A percentile compares a stretch with the other conserved stretches of the same genome.
phyloP scores from a whole-genome alignment of 1,140 invertebrate genomes.

The Euura saliciscinereae region DNA sequence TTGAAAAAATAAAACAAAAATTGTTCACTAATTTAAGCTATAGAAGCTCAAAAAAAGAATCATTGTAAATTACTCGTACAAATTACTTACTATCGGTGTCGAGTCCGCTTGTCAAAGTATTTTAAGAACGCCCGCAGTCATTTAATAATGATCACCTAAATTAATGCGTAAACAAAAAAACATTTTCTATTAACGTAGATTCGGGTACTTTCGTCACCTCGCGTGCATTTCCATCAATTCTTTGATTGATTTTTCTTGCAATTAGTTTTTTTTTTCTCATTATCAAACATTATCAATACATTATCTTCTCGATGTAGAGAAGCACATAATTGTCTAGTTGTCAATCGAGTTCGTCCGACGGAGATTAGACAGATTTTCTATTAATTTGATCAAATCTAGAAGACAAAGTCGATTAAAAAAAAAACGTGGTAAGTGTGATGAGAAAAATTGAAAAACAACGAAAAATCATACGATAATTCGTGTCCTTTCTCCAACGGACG shows the following conservation, averaged over 20 bases:
- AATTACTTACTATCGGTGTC: slow-evolving; percentile 42
- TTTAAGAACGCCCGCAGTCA: slow-evolving; percentile 37
- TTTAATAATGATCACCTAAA: slow-evolving; percentile 5
- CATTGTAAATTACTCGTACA: slow-evolving; percentile 45
- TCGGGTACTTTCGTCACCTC: slow-evolving; percentile 6
- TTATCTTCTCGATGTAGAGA: background rate
- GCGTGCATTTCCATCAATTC: slow-evolving; percentile 1
- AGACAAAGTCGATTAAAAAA: too few relatives aligned
- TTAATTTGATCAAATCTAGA: too few relatives aligned
- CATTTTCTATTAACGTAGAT: slow-evolving; percentile 19
- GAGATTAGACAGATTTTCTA: background rate
- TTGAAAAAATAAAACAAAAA: slow-evolving; percentile 20
- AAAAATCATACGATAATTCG: too few relatives aligned
- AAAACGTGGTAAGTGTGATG: too few relatives aligned
- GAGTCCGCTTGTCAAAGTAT: slow-evolving; percentile 42
- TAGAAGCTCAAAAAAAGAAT: slow-evolving; percentile 35
- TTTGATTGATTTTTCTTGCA: background rate
- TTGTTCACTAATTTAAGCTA: slow-evolving; percentile 44
- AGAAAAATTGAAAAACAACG: too few relatives aligned
- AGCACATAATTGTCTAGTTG: background rate
- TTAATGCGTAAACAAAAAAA: slow-evolving; percentile 1
- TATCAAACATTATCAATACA: background rate
- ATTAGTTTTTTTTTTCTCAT: background rate
- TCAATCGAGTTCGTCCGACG: background rate
- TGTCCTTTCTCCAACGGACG: background rate